Evolutionary conservation across 2,113 vertebrate species (phyloP).

Genomic region (Anolis sagrei): DNA sequence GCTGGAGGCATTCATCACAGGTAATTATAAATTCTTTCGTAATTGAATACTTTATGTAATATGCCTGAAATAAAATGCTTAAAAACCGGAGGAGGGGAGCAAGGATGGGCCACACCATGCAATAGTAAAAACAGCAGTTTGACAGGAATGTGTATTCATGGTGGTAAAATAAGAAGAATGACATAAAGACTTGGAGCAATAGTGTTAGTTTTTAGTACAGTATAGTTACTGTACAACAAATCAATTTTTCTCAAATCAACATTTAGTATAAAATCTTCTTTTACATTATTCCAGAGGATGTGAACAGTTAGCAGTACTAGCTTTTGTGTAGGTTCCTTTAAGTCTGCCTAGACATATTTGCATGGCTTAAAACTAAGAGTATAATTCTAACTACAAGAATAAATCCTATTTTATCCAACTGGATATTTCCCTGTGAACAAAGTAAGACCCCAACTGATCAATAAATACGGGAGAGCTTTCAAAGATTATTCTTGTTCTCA

Average conservation of each 20-base stretch:
- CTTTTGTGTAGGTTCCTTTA: constrained; percentile 15
- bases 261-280: neutral
- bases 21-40: constrained; percentile 73
- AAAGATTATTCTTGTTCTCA: neutral
- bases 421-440: neutral
- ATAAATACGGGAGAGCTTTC: neutral
- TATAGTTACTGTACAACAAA: accelerated
- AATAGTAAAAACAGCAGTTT: neutral
- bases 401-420: constrained; percentile 1
- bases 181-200: no score
- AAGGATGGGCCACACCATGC: neutral
- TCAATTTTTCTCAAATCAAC: neutral
- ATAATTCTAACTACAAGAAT: neutral
- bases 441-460: neutral
- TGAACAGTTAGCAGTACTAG: neutral
- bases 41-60: constrained; percentile 35
- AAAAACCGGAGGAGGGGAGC: neutral
- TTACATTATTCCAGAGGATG: neutral
- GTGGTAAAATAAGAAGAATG: neutral
- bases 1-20: constrained; percentile 98
- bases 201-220: no score
- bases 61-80: neutral
- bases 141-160: neutral
- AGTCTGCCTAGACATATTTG: neutral
- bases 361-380: neutral